A percentile compares a stretch with the other conserved stretches of the same genome.
Conservation (phyloP, 1,140 invertebrate species). For the Scaptodrosophila lebanonensis region DNA sequence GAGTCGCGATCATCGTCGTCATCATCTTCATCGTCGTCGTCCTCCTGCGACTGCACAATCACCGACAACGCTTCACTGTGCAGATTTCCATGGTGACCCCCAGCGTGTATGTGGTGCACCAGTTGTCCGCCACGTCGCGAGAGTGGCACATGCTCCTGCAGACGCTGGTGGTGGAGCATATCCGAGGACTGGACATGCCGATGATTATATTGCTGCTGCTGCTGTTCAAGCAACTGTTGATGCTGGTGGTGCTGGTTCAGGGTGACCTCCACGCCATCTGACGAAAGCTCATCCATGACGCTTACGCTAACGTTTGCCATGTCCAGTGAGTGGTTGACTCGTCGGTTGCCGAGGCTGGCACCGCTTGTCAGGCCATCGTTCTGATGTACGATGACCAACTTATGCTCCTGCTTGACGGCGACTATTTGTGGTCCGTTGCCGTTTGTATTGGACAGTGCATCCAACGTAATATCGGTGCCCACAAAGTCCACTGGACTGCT, state of each 20-base stretch:
- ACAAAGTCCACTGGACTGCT: conserved; percentile 58
- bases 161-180: conserved; percentile 18
- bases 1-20: conserved; percentile 75
- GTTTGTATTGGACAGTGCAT: conserved; percentile 49
- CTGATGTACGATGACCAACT: conserved; percentile 52
- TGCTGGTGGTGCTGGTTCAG: conserved; percentile 67
- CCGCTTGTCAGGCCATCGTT: conserved; percentile 18
- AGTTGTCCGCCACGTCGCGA: no score
- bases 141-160: no score
- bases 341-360: conserved; percentile 1
- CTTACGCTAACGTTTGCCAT: conserved; percentile 28
- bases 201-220: conserved; percentile 37
- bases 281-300: conserved; percentile 54
- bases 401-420: conserved; percentile 55
- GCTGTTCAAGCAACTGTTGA: conserved; percentile 45
- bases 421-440: conserved; percentile 45
- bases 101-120: no score
- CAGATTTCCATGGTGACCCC: conserved; percentile 48
- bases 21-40: conserved; percentile 79
- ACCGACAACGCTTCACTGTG: conserved; percentile 80
- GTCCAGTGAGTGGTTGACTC: conserved; percentile 19
- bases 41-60: conserved; percentile 83
- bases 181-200: conserved; percentile 7
- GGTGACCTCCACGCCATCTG: conserved; percentile 58
- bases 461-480: conserved; percentile 52